Evolutionary conservation across 2,888 invertebrate genomes (phyloP), one percentile per base, ranked within the genome.

Genomic region (Apodemia mormo): DNA sequence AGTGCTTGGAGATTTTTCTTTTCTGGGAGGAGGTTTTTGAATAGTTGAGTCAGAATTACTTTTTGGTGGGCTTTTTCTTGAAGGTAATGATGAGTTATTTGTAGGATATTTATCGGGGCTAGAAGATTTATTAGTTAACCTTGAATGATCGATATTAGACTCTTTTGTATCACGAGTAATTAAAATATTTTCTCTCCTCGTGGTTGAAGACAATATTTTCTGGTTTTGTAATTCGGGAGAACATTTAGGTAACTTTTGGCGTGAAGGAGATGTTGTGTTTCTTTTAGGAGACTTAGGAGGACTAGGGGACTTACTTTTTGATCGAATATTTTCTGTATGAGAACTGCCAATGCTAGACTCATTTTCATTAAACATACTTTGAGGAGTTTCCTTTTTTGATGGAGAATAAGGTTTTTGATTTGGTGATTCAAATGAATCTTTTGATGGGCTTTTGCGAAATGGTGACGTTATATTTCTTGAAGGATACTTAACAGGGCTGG

Each of bases 251-350:
- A 65, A 68, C 52, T 33, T 75, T 67, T 78, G 84, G 69, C 77
- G 81, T 49, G 70, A 69, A 0, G 85, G 80, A 0, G 81, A 82
- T 10, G 78, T 75, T 22, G 22, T 65, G 3, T 22, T 43, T 65
- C 54, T 65, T 29, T 37, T n/a, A 7, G 29, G 37, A 66, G 74
- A 75, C 65, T 78, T 81, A n/a, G 76, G 73, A 58, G 77, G 74
- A 61, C 73, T 76, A 43, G 73, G 69, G 49, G 74, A 73, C 71
- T 70, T 71, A 5, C 67, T 58, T 54, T 29, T 64, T 64, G 64
- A 58, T 58, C 29, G 58, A 30, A 29, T 10, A 58, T 22, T 29
- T 58, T 58, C 58, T 30, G 58, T 3, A 30, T 30, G 30, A 29
- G 58, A 61, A 30, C 12, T 61, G 7, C 8, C 5, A 14, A 30